Base-by-base conservation (phyloP, 1,140 invertebrate genomes). In the Parapsyche elsis region DNA sequence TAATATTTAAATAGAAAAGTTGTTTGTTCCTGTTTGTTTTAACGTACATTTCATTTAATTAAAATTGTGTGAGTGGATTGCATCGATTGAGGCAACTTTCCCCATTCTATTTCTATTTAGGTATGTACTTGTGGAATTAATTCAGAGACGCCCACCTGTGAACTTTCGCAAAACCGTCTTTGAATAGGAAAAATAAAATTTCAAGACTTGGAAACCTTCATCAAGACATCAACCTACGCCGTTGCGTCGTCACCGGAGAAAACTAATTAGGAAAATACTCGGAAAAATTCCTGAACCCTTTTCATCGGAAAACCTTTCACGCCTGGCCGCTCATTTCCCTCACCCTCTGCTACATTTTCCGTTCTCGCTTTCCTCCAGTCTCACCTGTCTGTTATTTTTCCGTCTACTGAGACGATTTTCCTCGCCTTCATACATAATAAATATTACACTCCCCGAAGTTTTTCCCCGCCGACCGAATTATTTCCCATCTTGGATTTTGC, bases 231-330 rank as follows among this genome's bases (percentile, higher is more conserved):
- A 77, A 61, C 19, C 75, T 61, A 7, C 30, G 19, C 75, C 14
- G 21, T n/a, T 26, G 64, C 14, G 21, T n/a, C 61, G 64, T 44
- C 24, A 16, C 38, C 23, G 9, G 23, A 38, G 70, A 19, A 79
- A 73, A 79, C 78, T 79, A 79, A 79, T 79, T 79, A 79, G 30
- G 78, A 71, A 71, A 79, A 70, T 71, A 44, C 46, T 71, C 67
- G 24, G 46, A 71, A 79, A 71, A 57, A 75, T 57, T 57, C 64
- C 14, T 21, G 1, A 53, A 79, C 67, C 78, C 78, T 73, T 79
- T 71, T 79, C 67, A 71, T 57, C 16, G 71, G 24, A 64, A 71
- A 53, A 70, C 76, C 76, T 45, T 64, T 61, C 61, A 64, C 57
- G 61, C 74, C 19, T 57, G 57, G 49, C 5, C 46, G 71, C 26